Percentiles rank a stretch among this genome's conserved stretches.
phyloP scores from a whole-genome alignment of 1,140 invertebrate genomes.

The Aethina tumida region DNA sequence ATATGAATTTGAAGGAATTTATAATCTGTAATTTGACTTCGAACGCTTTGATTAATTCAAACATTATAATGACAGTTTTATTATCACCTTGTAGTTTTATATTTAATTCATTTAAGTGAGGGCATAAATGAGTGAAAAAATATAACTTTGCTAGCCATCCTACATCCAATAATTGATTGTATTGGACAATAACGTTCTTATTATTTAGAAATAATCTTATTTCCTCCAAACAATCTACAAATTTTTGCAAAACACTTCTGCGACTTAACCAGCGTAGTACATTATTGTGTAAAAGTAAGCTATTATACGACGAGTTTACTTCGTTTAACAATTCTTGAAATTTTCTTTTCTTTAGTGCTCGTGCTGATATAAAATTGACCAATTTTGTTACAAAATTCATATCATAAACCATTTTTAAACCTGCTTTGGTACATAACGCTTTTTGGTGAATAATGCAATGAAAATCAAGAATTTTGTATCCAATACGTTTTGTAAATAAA shows the following conservation, averaged over 20 bases:
- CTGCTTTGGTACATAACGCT: constrained; percentile 12
- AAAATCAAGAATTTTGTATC: constrained; percentile 12
- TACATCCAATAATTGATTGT: constrained; percentile 18
- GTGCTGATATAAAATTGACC: constrained; percentile 21
- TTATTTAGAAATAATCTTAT: constrained; percentile 28
- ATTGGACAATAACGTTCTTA: constrained; percentile 25
- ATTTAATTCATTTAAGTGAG: constrained; percentile 24
- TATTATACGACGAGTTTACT: constrained; percentile 28
- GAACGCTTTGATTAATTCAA: constrained; percentile 15
- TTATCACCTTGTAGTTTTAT: constrained; percentile 22
- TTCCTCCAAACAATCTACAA: constrained; percentile 32
- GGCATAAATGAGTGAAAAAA: constrained; percentile 20
- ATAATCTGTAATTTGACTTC: constrained; percentile 22
- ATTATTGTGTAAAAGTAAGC: constrained; percentile 30
- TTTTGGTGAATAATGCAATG: constrained; percentile 15
- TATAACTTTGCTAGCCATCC: constrained; percentile 27
- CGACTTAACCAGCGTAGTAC: constrained; percentile 30
- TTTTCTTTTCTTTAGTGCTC: constrained; percentile 26
- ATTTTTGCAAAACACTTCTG: constrained; percentile 29
- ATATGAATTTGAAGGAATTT: constrained; percentile 12
- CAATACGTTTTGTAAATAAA: constrained; percentile 13
- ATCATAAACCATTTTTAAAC: constrained; percentile 11
- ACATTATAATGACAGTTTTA: constrained; percentile 20
- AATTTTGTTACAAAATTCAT: constrained; percentile 23
- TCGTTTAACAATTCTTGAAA: constrained; percentile 27